phyloP scores from a whole-genome alignment of 1,140 invertebrate genomes.

The Mycetomoellerius zeteki region DNA sequence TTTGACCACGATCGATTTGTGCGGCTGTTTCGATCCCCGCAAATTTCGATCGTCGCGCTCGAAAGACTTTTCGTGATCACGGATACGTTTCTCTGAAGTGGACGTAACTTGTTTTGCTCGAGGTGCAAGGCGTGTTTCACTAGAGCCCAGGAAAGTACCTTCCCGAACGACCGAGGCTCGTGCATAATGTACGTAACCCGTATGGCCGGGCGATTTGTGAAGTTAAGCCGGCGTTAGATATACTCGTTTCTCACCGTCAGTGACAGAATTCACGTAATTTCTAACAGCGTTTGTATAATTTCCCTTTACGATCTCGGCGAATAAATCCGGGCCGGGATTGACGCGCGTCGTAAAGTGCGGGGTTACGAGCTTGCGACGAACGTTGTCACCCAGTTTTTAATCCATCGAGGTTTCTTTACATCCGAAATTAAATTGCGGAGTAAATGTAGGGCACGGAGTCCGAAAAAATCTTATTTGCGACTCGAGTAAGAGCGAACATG shows the following conservation, averaged over 20 bases:
- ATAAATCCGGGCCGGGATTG: constrained; percentile 31
- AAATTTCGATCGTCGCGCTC: constrained; percentile 52
- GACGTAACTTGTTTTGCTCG: constrained; percentile 55
- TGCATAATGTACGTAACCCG: constrained; percentile 30
- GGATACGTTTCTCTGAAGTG: constrained; percentile 26
- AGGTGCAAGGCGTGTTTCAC: constrained; percentile 32
- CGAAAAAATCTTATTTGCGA: constrained; percentile 55
- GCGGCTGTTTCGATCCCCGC: not conserved
- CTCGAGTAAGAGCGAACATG: constrained; percentile 38
- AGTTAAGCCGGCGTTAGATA: constrained; percentile 23
- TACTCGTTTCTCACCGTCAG: not conserved
- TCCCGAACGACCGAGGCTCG: constrained; percentile 22
- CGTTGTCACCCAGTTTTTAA: constrained; percentile 31
- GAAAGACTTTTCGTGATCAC: constrained; percentile 33
- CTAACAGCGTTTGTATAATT: constrained; percentile 38
- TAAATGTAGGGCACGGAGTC: constrained; percentile 35
- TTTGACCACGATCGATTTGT: not conserved
- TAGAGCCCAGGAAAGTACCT: constrained; percentile 40
- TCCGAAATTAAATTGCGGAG: constrained; percentile 54
- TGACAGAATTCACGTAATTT: constrained; percentile 24
- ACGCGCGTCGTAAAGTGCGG: constrained; percentile 40
- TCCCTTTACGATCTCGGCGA: constrained; percentile 2
- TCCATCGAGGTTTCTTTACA: constrained; percentile 46
- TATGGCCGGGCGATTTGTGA: constrained; percentile 17
- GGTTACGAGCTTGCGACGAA: constrained; percentile 36